These are phyloP conservation scores for Cyprinodon brontotheroides DNA, from an alignment of 2,113 vertebrate genomes.

Conservation along the genomic window DNA sequence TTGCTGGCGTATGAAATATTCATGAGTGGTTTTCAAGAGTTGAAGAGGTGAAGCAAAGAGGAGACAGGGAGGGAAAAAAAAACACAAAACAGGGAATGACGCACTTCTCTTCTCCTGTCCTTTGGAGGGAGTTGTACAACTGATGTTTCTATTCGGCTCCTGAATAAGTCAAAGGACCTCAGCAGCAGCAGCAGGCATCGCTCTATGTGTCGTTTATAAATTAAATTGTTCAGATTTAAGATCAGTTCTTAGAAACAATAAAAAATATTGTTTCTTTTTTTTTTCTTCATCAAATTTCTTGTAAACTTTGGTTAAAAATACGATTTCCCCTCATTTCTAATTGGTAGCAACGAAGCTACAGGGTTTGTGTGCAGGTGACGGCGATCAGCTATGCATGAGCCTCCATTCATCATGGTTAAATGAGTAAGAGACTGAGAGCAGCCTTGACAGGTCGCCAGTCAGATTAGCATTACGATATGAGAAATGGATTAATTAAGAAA, in stretches of 20 bases:
- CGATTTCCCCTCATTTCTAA: neutral
- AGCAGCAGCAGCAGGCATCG: neutral
- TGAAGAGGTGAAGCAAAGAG: constrained; percentile 22
- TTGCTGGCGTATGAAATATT: constrained; percentile 70
- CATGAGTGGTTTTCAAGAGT: constrained; percentile 59
- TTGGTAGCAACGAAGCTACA: neutral
- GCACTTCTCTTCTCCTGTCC: constrained; percentile 2
- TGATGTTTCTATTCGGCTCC: constrained; percentile 21
- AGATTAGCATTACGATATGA: neutral
- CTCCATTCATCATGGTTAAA: neutral
- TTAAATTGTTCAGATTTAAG: neutral
- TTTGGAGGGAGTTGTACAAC: constrained; percentile 1
- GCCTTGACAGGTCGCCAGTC: neutral
- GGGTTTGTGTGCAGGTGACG: neutral
- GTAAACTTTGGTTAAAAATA: neutral
- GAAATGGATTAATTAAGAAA: neutral
- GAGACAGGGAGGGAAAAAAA: constrained; percentile 15
- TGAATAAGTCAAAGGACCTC: constrained; percentile 30
- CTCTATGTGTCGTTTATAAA: constrained; percentile 21
- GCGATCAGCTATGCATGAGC: neutral
- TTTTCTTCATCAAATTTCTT: no score
- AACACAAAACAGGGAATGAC: constrained; percentile 6
- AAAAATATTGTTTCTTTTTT: no score
- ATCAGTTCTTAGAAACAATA: neutral
- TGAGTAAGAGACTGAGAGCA: neutral